Evolutionary conservation across 2,797 vertebrate genomes (phyloP), one percentile per base, ranked within the genome.

Genomic region (Pseudochirops cupreus): DNA sequence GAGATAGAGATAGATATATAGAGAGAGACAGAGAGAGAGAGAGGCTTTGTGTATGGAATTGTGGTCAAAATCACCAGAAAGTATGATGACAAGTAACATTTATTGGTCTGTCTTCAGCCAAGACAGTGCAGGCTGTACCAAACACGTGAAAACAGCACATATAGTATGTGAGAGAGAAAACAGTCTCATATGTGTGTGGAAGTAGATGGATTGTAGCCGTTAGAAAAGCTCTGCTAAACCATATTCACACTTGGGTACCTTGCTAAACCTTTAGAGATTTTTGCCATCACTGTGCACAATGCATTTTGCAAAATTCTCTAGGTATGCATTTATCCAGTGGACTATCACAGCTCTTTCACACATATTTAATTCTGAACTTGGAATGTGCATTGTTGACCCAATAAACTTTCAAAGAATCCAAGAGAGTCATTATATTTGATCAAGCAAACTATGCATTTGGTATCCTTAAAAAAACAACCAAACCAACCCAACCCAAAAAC

Each of bases 361-460:
- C 26, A 57, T 4, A 95, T 90, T 96, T 59, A 67, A 95, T 90
- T 10, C 52, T 92, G 56, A 92, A 57, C 58, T 94, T 95, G n/a
- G 31, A 93, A 93, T 46, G 21, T 50, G 46, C 5, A 29, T 89
- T 56, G 7, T 82, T 87, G 31, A 95, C 6, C 24, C 90, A 55
- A 29, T 56, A 82, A 74, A 91, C 58, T 96, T 96, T 92, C 67
- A 95, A 94, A 95, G 29, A 3, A 13, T 52, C 3, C 14, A 39
- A 94, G 94, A 16, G 31, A 90, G 9, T 57, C 56, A 46, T 26
- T 56, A 18, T 39, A 29, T 95, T 94, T 95, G 14, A 82, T 46
- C 14, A 94, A 94, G 9, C 24, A 96, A 95, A 87, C 12, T 92
- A 92, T 93, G 93, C 94, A 91, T 62, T 96, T 97, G 39, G 4